A percentile compares a stretch with the other conserved stretches of the same genome.
Evolutionary conservation across 2,888 invertebrate species (phyloP).

Genomic region (Escarpia spicata): DNA sequence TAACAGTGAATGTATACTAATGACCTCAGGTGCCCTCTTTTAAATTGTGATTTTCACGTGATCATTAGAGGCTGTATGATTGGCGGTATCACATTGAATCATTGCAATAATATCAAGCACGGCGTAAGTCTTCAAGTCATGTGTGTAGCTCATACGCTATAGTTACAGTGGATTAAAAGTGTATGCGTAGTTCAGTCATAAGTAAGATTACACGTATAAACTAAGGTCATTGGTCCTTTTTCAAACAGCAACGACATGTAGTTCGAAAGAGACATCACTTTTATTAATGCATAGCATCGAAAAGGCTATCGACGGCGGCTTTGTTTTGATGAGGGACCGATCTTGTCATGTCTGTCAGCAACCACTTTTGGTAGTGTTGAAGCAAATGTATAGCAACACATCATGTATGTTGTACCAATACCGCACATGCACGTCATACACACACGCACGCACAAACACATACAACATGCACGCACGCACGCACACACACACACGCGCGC

Average conservation of each 20-base stretch:
- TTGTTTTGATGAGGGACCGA: no score
- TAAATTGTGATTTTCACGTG: neutral
- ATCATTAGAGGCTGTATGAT: neutral
- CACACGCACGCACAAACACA: neutral
- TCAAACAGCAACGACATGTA: no score
- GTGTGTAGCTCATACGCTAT: neutral
- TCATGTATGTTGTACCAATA: no score
- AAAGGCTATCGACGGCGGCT: no score
- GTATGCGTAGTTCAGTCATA: neutral
- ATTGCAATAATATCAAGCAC: neutral
- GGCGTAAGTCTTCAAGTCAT: neutral
- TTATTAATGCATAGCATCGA: no score
- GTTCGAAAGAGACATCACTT: no score
- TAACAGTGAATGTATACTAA: neutral
- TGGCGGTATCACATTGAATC: neutral
- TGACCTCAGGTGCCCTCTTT: neutral
- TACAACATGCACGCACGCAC: neutral
- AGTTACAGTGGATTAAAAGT: neutral
- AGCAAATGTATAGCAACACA: no score
- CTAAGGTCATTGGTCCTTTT: no score
- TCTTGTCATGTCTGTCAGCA: no score
- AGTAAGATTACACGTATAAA: neutral
- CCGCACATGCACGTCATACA: neutral
- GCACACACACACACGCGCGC: neutral
- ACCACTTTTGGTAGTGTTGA: no score